Evolutionary conservation across 2,888 invertebrate species (phyloP).

Genomic region (Sarcophaga caerulescens): DNA sequence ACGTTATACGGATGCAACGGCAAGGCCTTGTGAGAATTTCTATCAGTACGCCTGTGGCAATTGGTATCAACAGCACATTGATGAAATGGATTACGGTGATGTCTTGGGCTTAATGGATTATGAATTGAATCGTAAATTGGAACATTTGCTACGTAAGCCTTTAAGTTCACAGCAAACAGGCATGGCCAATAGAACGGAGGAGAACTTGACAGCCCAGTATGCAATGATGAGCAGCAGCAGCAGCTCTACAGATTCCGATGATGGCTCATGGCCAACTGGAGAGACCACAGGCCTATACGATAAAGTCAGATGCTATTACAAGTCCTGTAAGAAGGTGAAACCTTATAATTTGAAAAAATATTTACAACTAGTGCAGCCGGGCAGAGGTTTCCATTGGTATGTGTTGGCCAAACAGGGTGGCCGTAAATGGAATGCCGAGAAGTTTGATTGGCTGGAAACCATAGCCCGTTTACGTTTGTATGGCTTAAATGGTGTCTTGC

Average conservation of each 20-base stretch:
- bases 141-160: conserved; percentile 72
- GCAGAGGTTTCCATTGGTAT: conserved; percentile 69
- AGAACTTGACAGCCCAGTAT: conserved; percentile 33
- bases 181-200: conserved; percentile 40
- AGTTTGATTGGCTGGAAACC: conserved; percentile 76
- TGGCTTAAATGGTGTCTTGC: conserved; percentile 76
- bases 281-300: conserved; percentile 66
- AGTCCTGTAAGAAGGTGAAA: conserved; percentile 77
- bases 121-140: conserved; percentile 75
- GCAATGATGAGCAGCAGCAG: conserved; percentile 28
- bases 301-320: conserved; percentile 75
- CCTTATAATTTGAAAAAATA: conserved; percentile 77
- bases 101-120: conserved; percentile 76
- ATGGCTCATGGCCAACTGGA: conserved; percentile 28
- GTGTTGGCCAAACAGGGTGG: conserved; percentile 70
- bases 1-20: conserved; percentile 76
- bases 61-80: conserved; percentile 76
- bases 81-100: conserved; percentile 75
- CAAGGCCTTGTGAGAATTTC: conserved; percentile 78
- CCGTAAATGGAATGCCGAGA: conserved; percentile 73
- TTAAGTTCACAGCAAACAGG: not conserved
- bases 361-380: conserved; percentile 74
- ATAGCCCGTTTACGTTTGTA: conserved; percentile 75
- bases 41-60: conserved; percentile 79
- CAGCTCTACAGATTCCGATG: conserved; percentile 50